These are phyloP conservation scores for Netelia melanura DNA, from an alignment of 2,888 invertebrate species.

Conservation along the genomic window DNA sequence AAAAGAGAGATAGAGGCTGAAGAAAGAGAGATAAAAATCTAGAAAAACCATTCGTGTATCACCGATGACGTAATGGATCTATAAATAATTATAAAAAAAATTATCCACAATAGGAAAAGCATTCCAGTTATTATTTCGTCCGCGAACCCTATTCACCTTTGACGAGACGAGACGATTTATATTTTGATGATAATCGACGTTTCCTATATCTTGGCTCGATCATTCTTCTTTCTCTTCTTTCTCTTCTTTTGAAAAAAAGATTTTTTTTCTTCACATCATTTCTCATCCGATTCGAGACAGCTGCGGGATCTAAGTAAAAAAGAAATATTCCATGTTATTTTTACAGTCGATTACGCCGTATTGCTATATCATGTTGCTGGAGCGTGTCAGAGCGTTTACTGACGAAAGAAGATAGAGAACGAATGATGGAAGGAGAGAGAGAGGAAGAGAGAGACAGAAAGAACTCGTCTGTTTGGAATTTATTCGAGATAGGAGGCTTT, in stretches of 20 bases:
- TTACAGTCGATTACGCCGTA: background rate
- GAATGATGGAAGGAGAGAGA: conserved; percentile 19
- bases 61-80: conserved; percentile 49
- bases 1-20: background rate
- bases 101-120: conserved; percentile 5
- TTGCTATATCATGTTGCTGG: background rate
- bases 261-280: background rate
- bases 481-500: too few species aligned
- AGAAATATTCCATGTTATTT: background rate
- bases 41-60: conserved; percentile 38
- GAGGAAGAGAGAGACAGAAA: background rate
- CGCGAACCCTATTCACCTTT: too few species aligned
- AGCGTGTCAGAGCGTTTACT: background rate
- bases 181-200: too few species aligned
- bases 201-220: too few species aligned
- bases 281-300: too few species aligned
- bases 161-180: too few species aligned
- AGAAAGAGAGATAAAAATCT: conserved; percentile 22
- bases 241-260: background rate
- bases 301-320: background rate
- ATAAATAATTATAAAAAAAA: conserved; percentile 53
- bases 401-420: background rate
- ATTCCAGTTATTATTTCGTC: background rate
- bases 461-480: background rate
- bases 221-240: too few species aligned